Evolutionary conservation across 2,113 vertebrate species (phyloP), one percentile per base, ranked within the genome.

Genomic region (Eurystomus gularis): DNA sequence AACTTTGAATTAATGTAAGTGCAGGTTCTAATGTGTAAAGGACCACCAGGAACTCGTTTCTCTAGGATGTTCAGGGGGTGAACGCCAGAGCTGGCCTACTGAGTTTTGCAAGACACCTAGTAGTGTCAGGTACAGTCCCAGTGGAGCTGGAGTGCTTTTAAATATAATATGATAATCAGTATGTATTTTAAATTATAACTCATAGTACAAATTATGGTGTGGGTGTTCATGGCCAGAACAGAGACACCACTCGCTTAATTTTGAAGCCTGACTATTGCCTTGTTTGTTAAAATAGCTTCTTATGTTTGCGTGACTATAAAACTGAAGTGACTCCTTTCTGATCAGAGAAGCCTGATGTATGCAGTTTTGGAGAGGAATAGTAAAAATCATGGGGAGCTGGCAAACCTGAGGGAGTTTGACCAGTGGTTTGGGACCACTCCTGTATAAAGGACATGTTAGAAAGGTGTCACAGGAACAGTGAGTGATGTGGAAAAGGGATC

Each of bases 101-200:
- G n/a, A 26, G 29, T 83, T 90, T 93, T 88, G 54, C 31, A 48
- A 21, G 39, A 18, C 14, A 39, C 12, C 9, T 19, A 7, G 13
- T n/a, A 60, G 33, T 13, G 12, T 42, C 42, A 62, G 55, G 52
- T 89, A 31, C 10, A 10, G 29, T 72, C 21, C 81, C 39, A 37
- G 24, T 48, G 69, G 73, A 52, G 21, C 33, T 75, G 65, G 54
- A 84, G 60, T 55, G 35, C 26, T 89, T 93, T 91, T 82, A 40
- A n/a, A 17, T 75, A 10, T 51, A 51, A 26, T 23, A 11, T 19
- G 21, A 60, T 65, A 23, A 68, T 84, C 21, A 40, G 19, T 61
- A 39, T 71, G 15, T 78, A 68, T 86, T 90, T 86, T 78, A 81
- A 77, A 48, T 94, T 93, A 20, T 31, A 64, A 29, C 16, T 57